phyloP scores from a whole-genome alignment of 2,113 vertebrate species.

The Thunnus maccoyii region DNA sequence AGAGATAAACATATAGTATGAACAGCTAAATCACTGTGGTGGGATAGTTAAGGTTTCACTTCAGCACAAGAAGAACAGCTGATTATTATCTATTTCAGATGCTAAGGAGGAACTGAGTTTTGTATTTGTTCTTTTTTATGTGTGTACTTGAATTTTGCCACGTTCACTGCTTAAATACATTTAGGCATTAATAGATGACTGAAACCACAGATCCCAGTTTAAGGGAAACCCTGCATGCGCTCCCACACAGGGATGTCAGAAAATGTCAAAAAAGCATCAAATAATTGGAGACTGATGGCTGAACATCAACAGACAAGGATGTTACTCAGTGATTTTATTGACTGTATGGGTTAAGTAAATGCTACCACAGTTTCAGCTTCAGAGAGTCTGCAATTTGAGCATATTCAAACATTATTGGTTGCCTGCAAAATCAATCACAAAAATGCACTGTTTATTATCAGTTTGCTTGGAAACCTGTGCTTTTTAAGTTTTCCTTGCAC shows the following conservation, averaged over 20 bases:
- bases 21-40: not conserved
- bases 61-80: not conserved
- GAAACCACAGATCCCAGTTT: not conserved
- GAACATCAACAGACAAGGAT: not conserved
- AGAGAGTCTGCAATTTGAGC: not conserved
- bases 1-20: not conserved
- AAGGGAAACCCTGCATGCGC: not conserved
- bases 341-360: too few relatives aligned
- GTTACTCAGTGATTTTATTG: not conserved
- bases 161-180: not conserved
- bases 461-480: too few relatives aligned
- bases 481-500: too few relatives aligned
- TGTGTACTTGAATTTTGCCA: not conserved
- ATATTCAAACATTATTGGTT: not conserved
- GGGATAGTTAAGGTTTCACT: not conserved
- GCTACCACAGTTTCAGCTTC: not conserved
- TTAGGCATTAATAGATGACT: not conserved
- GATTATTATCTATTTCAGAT: not conserved
- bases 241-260: not conserved
- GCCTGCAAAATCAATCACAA: not conserved
- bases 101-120: not conserved
- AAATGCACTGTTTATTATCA: too few relatives aligned
- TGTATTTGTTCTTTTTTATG: constrained; percentile 11
- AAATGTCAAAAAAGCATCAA: not conserved
- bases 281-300: not conserved